Conservation (phyloP, 2,113 vertebrate species). For the Fregetta grallaria region DNA sequence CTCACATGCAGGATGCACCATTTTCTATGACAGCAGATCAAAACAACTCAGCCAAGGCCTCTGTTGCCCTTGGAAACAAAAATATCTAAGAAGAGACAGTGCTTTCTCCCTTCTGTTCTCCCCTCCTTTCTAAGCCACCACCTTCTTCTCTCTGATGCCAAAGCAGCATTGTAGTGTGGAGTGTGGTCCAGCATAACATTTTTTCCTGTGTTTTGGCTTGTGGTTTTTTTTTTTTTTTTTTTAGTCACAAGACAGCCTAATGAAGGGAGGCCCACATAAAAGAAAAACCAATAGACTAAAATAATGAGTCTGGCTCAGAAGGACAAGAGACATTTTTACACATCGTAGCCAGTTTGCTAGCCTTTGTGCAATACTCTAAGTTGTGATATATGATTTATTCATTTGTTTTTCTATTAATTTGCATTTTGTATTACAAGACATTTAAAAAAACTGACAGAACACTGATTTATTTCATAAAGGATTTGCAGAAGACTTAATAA, state of each 20-base stretch:
- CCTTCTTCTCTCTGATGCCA: not conserved
- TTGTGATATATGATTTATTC: slow-evolving; percentile 12
- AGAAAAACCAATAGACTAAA: slow-evolving; percentile 31
- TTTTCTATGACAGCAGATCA: not conserved
- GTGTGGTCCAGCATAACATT: not conserved
- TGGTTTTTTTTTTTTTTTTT: not conserved
- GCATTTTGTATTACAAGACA: not conserved
- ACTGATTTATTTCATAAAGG: not conserved
- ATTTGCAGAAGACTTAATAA: not conserved
- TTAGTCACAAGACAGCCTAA: slow-evolving; percentile 36
- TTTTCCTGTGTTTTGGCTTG: not conserved
- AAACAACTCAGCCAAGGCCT: not conserved
- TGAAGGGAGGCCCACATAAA: slow-evolving; percentile 53
- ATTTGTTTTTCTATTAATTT: slow-evolving; percentile 1
- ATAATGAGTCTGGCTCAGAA: slow-evolving; percentile 41
- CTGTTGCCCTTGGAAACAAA: not conserved
- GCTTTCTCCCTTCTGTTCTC: not conserved
- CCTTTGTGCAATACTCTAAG: not conserved
- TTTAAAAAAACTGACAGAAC: not conserved
- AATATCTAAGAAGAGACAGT: not conserved
- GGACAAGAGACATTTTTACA: slow-evolving; percentile 16
- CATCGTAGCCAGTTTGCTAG: not conserved
- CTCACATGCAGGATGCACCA: not conserved
- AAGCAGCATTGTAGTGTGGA: not conserved
- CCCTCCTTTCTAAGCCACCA: not conserved